Evolutionary conservation across 2,113 vertebrate genomes (phyloP), one percentile per base, ranked within the genome.

Genomic region (Dascyllus trimaculatus): DNA sequence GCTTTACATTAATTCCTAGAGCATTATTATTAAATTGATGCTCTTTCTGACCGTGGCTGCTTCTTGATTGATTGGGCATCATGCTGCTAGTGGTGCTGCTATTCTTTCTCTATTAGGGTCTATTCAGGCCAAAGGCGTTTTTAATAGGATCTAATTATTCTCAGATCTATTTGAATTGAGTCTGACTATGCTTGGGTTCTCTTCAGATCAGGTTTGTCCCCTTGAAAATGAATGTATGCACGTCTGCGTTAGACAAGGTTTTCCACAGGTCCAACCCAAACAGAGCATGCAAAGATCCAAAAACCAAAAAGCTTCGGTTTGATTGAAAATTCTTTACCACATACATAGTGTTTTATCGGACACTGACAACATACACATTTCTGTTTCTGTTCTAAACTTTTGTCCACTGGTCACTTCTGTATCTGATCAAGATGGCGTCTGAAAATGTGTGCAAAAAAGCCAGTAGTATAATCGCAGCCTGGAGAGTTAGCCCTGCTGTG

Each of bases 401-500:
- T 71, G 21, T 25, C n/a, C 21, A 35, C 1, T 21, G 54, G 43
- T 32, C 21, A 65, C 70, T 72, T 70, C 51, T 61, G 1, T 82
- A 24, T 38, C 62, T 13, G 22, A 63, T 25, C 46, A 90, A 85
- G 63, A 84, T 88, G 85, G 81, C 48, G 43, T 75, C 78, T 80
- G 22, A 53, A 71, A 70, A 46, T 67, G 45, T 85, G 85, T 79
- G 65, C 77, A 81, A 64, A 86, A 67, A 71, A 73, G 85, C 43
- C 74, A 69, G 70, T 68, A 40, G 84, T 78, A 85, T 89, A 90
- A 92, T 90, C 86, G 58, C 75, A 88, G 82, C 70, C 83, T 66
- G 66, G 84, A 89, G 90, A 85, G 88, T 81, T 66, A 80, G 85
- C 76, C 80, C 70, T 69, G 80, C 87, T 91, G 89, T 89, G 88